Percentiles rank a stretch among this genome's conserved stretches.
phyloP scores from a whole-genome alignment of 1,140 invertebrate genomes.

The Aradophagus sp. region DNA sequence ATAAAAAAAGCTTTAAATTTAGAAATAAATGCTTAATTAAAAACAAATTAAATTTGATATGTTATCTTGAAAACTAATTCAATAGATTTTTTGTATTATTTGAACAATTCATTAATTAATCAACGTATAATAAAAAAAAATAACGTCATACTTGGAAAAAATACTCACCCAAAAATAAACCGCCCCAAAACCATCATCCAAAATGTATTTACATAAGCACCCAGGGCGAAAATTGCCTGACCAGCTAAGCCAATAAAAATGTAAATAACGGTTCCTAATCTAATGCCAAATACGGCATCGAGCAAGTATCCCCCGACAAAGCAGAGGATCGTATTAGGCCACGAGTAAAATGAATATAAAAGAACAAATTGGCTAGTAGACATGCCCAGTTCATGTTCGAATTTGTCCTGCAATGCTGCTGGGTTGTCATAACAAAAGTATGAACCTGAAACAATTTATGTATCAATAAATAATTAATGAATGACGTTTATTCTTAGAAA shows the following conservation, averaged over 20 bases:
- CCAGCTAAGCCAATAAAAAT: conserved; percentile 88
- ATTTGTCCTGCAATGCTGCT: conserved; percentile 90
- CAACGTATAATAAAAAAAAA: too few species aligned
- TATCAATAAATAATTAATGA: background rate
- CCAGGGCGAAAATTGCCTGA: conserved; percentile 90
- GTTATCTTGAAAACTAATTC: background rate
- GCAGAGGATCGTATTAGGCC: conserved; percentile 97
- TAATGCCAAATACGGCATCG: conserved; percentile 95
- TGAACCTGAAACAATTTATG: conserved; percentile 85
- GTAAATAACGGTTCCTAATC: conserved; percentile 94
- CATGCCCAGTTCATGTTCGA: conserved; percentile 88
- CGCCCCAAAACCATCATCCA: conserved; percentile 95
- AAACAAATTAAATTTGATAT: too few species aligned
- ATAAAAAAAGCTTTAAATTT: too few species aligned
- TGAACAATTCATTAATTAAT: too few species aligned
- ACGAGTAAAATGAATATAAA: conserved; percentile 97
- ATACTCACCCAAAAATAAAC: conserved; percentile 94
- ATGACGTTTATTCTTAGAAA: background rate
- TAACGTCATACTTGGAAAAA: background rate
- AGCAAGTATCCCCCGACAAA: conserved; percentile 97
- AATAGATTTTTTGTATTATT: too few species aligned
- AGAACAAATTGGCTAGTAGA: conserved; percentile 88
- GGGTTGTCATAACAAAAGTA: conserved; percentile 99
- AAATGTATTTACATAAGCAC: conserved; percentile 86
- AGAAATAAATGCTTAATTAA: too few species aligned